These are phyloP conservation scores for Bursaphelenchus mucronatus DNA, from an alignment of 1,140 invertebrate genomes.

Conservation along the genomic window DNA sequence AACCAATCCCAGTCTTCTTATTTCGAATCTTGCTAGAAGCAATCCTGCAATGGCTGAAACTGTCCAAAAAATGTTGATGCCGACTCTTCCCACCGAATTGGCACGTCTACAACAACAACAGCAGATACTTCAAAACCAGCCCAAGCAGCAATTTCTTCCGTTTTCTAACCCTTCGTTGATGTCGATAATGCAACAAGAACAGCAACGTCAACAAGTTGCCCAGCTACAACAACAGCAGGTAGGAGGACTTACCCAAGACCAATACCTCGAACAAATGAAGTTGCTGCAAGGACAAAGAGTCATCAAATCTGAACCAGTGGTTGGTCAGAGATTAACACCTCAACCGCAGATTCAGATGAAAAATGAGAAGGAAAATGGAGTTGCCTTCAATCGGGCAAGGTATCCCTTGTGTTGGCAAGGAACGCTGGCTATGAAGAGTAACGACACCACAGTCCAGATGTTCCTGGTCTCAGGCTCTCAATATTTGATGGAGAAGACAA, in stretches of 20 bases:
- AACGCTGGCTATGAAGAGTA: conserved; percentile 84
- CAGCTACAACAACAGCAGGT: conserved; percentile 30
- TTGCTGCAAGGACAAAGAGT: neutral
- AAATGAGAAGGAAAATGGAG: neutral
- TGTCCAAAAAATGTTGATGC: too few species aligned
- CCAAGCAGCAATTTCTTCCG: conserved; percentile 15
- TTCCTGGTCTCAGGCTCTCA: conserved; percentile 88
- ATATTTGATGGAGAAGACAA: conserved; percentile 36
- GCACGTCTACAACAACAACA: conserved; percentile 18
- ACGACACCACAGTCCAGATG: conserved; percentile 93
- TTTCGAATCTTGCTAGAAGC: too few species aligned
- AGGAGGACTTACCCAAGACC: neutral
- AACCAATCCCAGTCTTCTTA: too few species aligned
- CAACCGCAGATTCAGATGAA: too few species aligned
- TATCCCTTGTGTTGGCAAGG: conserved; percentile 96
- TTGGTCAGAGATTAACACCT: conserved; percentile 2
- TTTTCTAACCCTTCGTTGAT: conserved; percentile 3
- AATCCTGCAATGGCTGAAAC: too few species aligned
- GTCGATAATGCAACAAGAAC: conserved; percentile 24
- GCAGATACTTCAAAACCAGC: conserved; percentile 19
- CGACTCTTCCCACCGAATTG: neutral
- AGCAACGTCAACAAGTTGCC: conserved; percentile 29
- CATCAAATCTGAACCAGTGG: neutral
- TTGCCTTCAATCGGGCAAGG: conserved; percentile 65
- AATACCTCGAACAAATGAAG: conserved; percentile 13